Base-by-base conservation (phyloP, 1,140 invertebrate genomes). In the Branchinecta lindahli region DNA sequence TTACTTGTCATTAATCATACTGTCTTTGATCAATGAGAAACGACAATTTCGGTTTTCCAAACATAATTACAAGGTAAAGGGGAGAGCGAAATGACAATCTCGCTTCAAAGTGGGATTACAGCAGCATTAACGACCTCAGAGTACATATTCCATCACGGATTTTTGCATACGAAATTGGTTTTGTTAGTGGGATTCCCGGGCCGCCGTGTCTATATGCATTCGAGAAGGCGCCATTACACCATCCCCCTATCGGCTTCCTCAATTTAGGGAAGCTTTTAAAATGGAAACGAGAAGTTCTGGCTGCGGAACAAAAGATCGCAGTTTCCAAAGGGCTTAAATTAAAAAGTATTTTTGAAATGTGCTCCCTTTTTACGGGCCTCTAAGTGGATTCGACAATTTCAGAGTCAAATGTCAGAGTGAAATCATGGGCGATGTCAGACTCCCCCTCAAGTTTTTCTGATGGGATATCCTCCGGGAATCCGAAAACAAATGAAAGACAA, bases 151-250 rank as follows among this genome's bases (percentile, higher is more conserved):
- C 52, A 61, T 61, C 52, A 61, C 52, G 18, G 52, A 61, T 61
- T 61, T 61, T 61, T 61, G 52, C 52, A 61, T 61, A 61, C 52
- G 52, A 61, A 61, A 61, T 61, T 61, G 52, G 52, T 61, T 61
- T 61, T 61, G 52, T 61, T 61, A 61, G 52, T 61, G 52, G 18
- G 52, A 61, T 33, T 33, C 33, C 33, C 33, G 33, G 6, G 18
- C 6, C 52, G 18, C 4, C 18, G 52, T 61, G 52, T 15, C 52
- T 61, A 61, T 20, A 15, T 61, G 52, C 52, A 61, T 61, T 20
- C 52, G 18, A 15, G 12, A 15, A 12, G 12, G 52, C 12, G 18
- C 52, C 52, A 61, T 20, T 15, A 15, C 12, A 20, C 12, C 12
- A 61, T 61, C 52, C 52, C 52, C 52, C 52, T 61, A 20, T 61